phyloP scores from a whole-genome alignment of 1,140 invertebrate species.

The Cotesia typhae region DNA sequence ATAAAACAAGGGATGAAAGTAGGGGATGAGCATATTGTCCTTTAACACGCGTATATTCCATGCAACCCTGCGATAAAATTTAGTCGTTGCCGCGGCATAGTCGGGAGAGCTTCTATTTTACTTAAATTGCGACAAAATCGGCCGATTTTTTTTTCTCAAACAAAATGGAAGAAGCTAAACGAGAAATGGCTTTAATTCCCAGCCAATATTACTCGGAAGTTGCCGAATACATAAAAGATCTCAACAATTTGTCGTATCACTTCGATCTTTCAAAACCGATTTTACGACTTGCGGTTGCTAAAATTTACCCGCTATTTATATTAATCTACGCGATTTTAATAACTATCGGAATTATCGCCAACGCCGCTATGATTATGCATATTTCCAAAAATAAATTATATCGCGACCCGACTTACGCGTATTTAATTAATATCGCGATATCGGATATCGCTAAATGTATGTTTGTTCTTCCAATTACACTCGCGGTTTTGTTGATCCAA shows the following conservation, averaged over 20 bases:
- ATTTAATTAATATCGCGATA: constrained; percentile 74
- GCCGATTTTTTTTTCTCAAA: too few relatives aligned
- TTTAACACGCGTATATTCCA: too few relatives aligned
- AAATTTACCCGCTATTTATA: constrained; percentile 72
- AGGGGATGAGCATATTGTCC: too few relatives aligned
- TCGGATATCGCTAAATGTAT: constrained; percentile 76
- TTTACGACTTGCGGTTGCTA: constrained; percentile 62
- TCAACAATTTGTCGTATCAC: constrained; percentile 50
- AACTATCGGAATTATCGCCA: constrained; percentile 68
- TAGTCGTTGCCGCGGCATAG: too few relatives aligned
- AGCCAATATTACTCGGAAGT: constrained; percentile 49
- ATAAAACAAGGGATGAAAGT: too few relatives aligned
- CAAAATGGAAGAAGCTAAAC: background rate
- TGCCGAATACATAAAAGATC: constrained; percentile 47
- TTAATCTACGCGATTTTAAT: constrained; percentile 72
- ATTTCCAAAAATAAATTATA: constrained; percentile 70
- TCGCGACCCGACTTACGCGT: constrained; percentile 73
- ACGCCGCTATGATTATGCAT: constrained; percentile 70
- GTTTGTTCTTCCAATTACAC: constrained; percentile 73
- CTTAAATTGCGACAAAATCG: too few relatives aligned
- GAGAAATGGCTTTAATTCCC: constrained; percentile 40
- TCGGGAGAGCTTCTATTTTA: too few relatives aligned
- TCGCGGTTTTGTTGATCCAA: constrained; percentile 74
- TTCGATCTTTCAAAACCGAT: constrained; percentile 61
- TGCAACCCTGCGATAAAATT: too few relatives aligned